Percentiles rank a stretch among this genome's conserved stretches.
These are phyloP conservation scores for Hemicrepidius hirtus DNA, from an alignment of 2,888 invertebrate genomes.

Conservation along the genomic window DNA sequence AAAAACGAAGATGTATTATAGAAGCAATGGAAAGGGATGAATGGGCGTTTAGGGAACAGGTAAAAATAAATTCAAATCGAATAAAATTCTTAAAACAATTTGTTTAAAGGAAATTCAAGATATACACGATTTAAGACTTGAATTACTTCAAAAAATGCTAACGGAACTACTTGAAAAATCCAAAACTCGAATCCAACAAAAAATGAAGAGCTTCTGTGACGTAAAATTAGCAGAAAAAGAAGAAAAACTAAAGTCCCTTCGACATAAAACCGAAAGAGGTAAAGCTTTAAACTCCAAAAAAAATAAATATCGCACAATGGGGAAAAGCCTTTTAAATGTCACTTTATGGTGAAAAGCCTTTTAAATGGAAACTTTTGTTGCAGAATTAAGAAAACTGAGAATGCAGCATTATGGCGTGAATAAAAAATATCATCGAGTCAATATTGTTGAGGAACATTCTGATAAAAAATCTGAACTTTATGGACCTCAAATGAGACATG, in stretches of 20 bases:
- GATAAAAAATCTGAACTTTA: constrained; percentile 79
- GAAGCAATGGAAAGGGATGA: constrained; percentile 88
- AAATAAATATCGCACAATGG: too few relatives aligned
- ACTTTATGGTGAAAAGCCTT: too few relatives aligned
- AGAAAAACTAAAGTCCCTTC: constrained; percentile 75
- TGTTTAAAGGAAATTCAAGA: constrained; percentile 84
- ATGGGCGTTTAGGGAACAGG: constrained; percentile 88
- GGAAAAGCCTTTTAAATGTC: too few relatives aligned
- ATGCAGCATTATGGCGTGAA: constrained; percentile 68
- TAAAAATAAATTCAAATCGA: too few relatives aligned
- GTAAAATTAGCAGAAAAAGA: constrained; percentile 75
- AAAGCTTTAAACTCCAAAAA: too few relatives aligned
- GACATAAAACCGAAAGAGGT: constrained; percentile 74
- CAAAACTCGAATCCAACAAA: constrained; percentile 70
- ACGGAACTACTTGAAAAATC: constrained; percentile 74
- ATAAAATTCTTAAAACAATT: too few relatives aligned
- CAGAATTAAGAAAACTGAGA: constrained; percentile 73
- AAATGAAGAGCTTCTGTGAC: constrained; percentile 75
- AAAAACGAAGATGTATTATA: constrained; percentile 79
- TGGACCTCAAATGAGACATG: constrained; percentile 79
- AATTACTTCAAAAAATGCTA: constrained; percentile 80
- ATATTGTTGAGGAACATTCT: constrained; percentile 73
- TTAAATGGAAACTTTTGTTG: constrained; percentile 22
- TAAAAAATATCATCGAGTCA: constrained; percentile 70
- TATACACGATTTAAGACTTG: constrained; percentile 80